Evolutionary conservation across 2,888 invertebrate species (phyloP).

Genomic region (Omphaloscelis lunosa): DNA sequence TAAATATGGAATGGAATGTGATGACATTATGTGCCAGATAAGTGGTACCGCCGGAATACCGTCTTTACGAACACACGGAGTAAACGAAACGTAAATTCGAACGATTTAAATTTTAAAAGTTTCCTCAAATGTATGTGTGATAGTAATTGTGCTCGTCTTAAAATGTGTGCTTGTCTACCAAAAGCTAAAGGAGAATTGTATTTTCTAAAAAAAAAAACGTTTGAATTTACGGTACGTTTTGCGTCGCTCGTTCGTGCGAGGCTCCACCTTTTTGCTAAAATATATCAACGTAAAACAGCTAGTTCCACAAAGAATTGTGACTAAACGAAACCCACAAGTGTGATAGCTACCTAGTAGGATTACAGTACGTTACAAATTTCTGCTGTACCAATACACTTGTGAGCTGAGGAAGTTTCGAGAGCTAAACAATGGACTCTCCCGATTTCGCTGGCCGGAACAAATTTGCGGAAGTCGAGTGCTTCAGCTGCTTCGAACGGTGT

Average conservation of each 20-base stretch:
- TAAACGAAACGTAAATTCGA: not conserved
- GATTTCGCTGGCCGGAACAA: slow-evolving; percentile 41
- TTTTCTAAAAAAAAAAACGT: too few relatives aligned
- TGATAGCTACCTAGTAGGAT: not conserved
- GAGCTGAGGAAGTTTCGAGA: slow-evolving; percentile 43
- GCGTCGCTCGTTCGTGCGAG: not conserved
- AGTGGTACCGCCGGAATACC: not conserved
- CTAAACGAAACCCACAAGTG: not conserved
- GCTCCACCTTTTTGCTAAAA: not conserved
- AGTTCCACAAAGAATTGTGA: not conserved
- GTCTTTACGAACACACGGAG: not conserved
- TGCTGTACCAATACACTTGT: slow-evolving; percentile 39
- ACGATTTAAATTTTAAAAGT: not conserved
- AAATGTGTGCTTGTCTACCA: not conserved
- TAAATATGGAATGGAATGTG: not conserved
- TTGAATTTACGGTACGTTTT: not conserved
- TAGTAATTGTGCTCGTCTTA: not conserved
- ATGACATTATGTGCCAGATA: not conserved
- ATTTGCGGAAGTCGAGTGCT: slow-evolving; percentile 51
- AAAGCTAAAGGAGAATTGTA: not conserved
- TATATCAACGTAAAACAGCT: too few relatives aligned
- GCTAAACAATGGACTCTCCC: slow-evolving; percentile 48
- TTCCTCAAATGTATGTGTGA: not conserved
- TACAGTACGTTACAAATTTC: slow-evolving; percentile 30
- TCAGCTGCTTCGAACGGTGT: slow-evolving; percentile 22